Conservation (phyloP, 1,140 invertebrate genomes). For the Paraescarpia echinospica region DNA sequence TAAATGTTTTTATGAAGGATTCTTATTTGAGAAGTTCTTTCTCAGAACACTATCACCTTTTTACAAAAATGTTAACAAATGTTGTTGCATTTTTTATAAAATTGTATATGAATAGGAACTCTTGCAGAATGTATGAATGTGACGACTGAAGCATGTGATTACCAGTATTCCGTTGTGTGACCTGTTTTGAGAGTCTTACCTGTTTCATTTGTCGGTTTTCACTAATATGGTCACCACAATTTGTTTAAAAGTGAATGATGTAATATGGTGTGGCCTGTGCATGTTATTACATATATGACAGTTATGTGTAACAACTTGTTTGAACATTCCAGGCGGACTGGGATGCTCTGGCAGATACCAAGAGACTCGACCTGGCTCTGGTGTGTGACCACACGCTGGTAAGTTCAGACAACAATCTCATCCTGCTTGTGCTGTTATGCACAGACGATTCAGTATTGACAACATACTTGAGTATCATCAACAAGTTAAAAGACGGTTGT, state of each 20-base stretch:
- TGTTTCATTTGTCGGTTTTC: background rate
- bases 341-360: slow-evolving; percentile 83
- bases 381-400: slow-evolving; percentile 91
- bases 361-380: slow-evolving; percentile 89
- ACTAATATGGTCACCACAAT: too few relatives aligned
- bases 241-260: too few relatives aligned
- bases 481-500: too few relatives aligned
- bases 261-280: background rate
- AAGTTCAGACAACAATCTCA: slow-evolving; percentile 37
- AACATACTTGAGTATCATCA: too few relatives aligned
- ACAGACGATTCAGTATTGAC: too few relatives aligned
- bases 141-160: background rate
- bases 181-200: background rate
- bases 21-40: too few relatives aligned
- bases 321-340: slow-evolving; percentile 47
- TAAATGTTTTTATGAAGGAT: too few relatives aligned
- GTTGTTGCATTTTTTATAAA: background rate
- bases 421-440: too few relatives aligned
- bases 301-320: background rate
- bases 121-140: background rate
- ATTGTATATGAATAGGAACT: background rate
- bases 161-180: background rate
- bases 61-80: background rate
- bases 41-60: too few relatives aligned
- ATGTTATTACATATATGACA: background rate